Conservation (phyloP, 2,797 vertebrate species). For the Parauchenoglanis ngamensis region DNA sequence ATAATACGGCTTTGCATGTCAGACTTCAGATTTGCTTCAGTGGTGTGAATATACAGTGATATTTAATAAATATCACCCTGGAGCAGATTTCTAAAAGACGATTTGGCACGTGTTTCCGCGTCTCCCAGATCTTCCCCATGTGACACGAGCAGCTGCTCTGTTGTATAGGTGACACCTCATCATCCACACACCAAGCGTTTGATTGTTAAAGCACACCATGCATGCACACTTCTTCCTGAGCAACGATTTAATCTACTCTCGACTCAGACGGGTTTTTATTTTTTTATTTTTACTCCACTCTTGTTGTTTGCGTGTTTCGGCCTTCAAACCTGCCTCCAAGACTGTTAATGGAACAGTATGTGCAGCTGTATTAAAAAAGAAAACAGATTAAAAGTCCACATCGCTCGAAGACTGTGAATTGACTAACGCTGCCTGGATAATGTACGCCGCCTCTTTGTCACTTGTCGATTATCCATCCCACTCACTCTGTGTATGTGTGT, state of each 20-base stretch:
- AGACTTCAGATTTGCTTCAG: background rate
- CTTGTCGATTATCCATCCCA: conserved; percentile 7
- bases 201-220: conserved; percentile 17
- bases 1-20: conserved; percentile 5
- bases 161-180: conserved; percentile 16
- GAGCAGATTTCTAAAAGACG: background rate
- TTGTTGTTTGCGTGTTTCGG: background rate
- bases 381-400: background rate
- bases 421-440: background rate
- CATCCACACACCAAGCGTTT: conserved; percentile 9
- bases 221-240: background rate
- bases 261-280: background rate
- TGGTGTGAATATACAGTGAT: background rate
- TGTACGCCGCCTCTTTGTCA: background rate
- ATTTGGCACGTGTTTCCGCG: background rate
- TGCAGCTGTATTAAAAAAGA: background rate
- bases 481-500: background rate
- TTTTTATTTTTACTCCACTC: background rate
- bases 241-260: conserved; percentile 19
- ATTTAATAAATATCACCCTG: background rate
- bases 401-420: background rate
- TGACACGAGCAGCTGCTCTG: background rate
- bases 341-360: conserved; percentile 12
- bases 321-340: background rate
- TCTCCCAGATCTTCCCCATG: conserved; percentile 6